Evolutionary conservation across 1,140 invertebrate species (phyloP).

Genomic region (Heliothis virescens): DNA sequence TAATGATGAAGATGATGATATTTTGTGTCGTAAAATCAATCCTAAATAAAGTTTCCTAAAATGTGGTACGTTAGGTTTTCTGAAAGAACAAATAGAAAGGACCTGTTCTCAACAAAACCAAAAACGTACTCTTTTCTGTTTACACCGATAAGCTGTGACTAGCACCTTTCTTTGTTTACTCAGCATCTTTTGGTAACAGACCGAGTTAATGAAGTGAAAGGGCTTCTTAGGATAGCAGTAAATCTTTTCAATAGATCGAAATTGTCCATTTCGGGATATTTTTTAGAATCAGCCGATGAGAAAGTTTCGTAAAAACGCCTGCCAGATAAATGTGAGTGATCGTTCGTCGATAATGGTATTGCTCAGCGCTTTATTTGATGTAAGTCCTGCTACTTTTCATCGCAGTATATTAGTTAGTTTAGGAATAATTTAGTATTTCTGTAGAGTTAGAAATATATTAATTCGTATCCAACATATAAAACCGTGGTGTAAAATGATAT

Average conservation of each 20-base stretch:
- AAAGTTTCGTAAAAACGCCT: neutral
- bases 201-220: neutral
- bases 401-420: too few relatives aligned
- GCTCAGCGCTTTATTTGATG: neutral
- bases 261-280: neutral
- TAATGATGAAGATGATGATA: too few relatives aligned
- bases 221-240: neutral
- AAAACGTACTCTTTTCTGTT: neutral
- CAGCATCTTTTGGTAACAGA: neutral
- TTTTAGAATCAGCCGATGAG: neutral
- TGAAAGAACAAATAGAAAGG: too few relatives aligned
- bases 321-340: neutral
- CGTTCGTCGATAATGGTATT: neutral
- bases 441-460: too few relatives aligned
- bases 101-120: neutral
- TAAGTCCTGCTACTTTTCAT: too few relatives aligned
- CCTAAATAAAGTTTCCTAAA: too few relatives aligned
- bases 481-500: too few relatives aligned
- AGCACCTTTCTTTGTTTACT: neutral
- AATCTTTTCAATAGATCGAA: conserved; percentile 6
- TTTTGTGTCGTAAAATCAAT: too few relatives aligned
- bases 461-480: too few relatives aligned
- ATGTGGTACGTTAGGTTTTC: too few relatives aligned
- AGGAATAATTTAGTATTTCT: too few relatives aligned
- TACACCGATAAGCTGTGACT: neutral